These are phyloP conservation scores for Macropus fuliginosus DNA, from an alignment of 2,797 vertebrate genomes.

Conservation along the genomic window DNA sequence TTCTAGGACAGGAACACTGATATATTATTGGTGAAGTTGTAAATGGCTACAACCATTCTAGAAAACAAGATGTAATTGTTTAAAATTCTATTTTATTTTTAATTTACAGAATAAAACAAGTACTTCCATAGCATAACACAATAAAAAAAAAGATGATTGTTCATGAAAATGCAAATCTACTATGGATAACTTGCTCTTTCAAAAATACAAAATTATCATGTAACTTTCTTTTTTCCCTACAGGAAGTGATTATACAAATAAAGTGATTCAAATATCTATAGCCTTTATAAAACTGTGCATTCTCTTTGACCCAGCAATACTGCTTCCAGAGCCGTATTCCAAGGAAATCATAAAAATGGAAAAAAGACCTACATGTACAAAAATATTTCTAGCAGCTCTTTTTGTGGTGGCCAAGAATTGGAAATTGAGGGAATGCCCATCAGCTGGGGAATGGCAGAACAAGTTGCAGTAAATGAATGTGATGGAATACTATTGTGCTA, in stretches of 20 bases:
- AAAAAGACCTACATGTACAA: too few species aligned
- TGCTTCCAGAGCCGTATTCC: too few species aligned
- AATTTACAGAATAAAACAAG: not conserved
- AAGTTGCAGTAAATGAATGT: too few species aligned
- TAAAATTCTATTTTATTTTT: not conserved
- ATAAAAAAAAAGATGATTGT: not conserved
- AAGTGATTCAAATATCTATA: not conserved
- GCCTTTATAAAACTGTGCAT: not conserved
- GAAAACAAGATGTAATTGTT: not conserved
- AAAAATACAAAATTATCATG: not conserved
- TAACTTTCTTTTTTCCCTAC: not conserved
- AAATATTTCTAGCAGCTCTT: too few species aligned
- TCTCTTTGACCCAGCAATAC: too few species aligned
- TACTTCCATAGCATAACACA: not conserved
- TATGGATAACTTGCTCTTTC: not conserved
- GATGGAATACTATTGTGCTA: too few species aligned
- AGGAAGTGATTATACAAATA: not conserved
- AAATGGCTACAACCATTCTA: not conserved
- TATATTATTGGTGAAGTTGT: not conserved
- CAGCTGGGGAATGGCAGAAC: too few species aligned
- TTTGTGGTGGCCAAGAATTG: too few species aligned
- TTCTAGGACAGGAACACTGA: too few species aligned
- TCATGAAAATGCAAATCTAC: not conserved
- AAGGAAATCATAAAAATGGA: too few species aligned
- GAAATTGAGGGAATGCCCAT: too few species aligned